These are phyloP conservation scores for Oedothorax gibbosus DNA, from an alignment of 1,140 invertebrate species.

Conservation along the genomic window DNA sequence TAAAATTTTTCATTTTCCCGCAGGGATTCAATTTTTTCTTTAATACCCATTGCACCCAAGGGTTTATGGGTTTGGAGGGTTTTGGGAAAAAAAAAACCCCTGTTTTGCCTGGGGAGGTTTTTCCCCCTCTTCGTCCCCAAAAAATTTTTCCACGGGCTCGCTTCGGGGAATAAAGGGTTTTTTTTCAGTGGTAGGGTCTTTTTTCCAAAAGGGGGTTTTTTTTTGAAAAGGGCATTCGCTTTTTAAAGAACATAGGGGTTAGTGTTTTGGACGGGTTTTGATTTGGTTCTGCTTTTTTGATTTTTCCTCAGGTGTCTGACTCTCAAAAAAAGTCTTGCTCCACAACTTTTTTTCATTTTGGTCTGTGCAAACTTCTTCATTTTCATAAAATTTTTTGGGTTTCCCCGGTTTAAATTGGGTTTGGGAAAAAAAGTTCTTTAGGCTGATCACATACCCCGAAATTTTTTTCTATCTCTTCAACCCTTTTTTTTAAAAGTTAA, in stretches of 20 bases:
- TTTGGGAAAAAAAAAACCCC: slow-evolving; percentile 65
- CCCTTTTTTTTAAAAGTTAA: background rate
- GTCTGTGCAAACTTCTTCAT: background rate
- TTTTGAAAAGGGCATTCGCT: background rate
- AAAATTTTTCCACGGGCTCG: slow-evolving; percentile 65
- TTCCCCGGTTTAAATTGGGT: background rate
- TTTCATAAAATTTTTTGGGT: background rate
- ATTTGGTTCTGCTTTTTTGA: background rate
- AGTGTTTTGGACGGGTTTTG: background rate
- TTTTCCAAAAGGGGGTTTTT: too few species aligned
- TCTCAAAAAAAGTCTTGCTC: background rate
- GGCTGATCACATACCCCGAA: background rate
- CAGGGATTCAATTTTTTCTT: too few species aligned
- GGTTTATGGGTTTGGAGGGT: slow-evolving; percentile 58
- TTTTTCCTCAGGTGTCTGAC: background rate
- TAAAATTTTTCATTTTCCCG: slow-evolving; percentile 13
- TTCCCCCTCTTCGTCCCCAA: slow-evolving; percentile 67
- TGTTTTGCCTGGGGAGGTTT: slow-evolving; percentile 65
- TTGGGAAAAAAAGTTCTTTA: background rate
- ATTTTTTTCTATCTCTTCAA: background rate
- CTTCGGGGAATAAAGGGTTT: slow-evolving; percentile 65
- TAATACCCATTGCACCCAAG: slow-evolving; percentile 67
- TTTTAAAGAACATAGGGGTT: background rate
- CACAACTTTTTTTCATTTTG: background rate
- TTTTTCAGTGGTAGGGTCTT: background rate